Percentiles rank a stretch among this genome's conserved stretches.
These are phyloP conservation scores for Sphaerophoria taeniata DNA, from an alignment of 2,888 invertebrate genomes.

Conservation along the genomic window DNA sequence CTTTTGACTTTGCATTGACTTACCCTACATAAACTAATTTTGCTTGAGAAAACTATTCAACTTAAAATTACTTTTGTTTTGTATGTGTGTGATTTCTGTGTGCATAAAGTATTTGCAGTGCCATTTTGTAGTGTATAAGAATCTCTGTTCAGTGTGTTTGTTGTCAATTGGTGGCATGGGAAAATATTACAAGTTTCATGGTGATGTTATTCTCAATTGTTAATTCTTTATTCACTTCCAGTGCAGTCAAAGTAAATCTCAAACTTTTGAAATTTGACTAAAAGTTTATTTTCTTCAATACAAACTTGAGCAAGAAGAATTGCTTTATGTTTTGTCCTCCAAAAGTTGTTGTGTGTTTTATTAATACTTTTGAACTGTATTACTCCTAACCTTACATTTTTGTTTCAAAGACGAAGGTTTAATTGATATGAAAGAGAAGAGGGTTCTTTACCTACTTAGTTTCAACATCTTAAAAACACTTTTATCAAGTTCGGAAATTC, in stretches of 20 bases:
- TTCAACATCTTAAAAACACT: too few relatives aligned
- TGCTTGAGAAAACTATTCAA: slow-evolving; percentile 58
- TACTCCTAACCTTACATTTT: neutral
- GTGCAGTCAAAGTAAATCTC: slow-evolving; percentile 54
- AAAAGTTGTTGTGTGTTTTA: slow-evolving; percentile 21
- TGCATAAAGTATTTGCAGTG: slow-evolving; percentile 40
- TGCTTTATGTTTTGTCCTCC: too few relatives aligned
- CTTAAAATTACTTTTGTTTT: slow-evolving; percentile 69
- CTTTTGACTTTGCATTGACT: slow-evolving; percentile 62
- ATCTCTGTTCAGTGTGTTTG: too few relatives aligned
- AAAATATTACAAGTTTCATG: too few relatives aligned
- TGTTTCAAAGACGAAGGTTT: neutral
- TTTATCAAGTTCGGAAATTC: too few relatives aligned
- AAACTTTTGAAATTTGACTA: slow-evolving; percentile 47
- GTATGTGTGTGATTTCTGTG: neutral
- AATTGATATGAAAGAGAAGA: slow-evolving; percentile 25
- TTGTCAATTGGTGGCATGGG: too few relatives aligned
- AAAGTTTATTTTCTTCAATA: too few relatives aligned
- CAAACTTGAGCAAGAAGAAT: too few relatives aligned
- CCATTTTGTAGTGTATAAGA: slow-evolving; percentile 24
- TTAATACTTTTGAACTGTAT: slow-evolving; percentile 20
- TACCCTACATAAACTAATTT: slow-evolving; percentile 55
- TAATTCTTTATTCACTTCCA: slow-evolving; percentile 29
- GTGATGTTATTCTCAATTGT: slow-evolving; percentile 4
- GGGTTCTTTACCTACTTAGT: slow-evolving; percentile 18